Evolutionary conservation across 2,113 vertebrate species (phyloP), one percentile per base, ranked within the genome.

Genomic region (Phaethon lepturus): DNA sequence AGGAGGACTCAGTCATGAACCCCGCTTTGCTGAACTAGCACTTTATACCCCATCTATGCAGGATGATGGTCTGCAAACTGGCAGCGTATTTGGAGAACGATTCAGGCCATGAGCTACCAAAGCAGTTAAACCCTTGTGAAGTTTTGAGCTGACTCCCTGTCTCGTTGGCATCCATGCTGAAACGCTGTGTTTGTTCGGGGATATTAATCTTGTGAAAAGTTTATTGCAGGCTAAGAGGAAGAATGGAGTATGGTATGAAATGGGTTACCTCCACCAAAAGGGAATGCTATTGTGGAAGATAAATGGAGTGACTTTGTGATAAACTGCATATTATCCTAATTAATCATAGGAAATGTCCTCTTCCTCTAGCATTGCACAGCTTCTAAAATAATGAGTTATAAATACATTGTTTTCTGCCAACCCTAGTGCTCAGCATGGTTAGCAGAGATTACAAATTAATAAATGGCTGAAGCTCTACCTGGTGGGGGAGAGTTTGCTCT

Each of bases 251-350:
- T 62, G 50, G 35, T 73, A 62, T 28, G 24, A 84, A 52, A 87
- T 45, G 31, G 17, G 44, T 79, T 96, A 56, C 68, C 68, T 94
- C 58, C 87, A 86, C 80, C 47, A 49, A 89, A 93, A 82, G 24
- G 42, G 38, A 87, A 72, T 77, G 62, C 56, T 52, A 25, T 38
- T 90, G 69, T 76, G 84, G 55, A 94, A 86, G 91, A 75, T 78
- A 86, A 95, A 94, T 93, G 1, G 19, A 90, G 53, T 2, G 3
- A 62, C 56, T 76, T 76, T 76, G 59, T 86, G 95, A 64, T 88
- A 86, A 97, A 96, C 66, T 76, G 78, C 47, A 42, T 91, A 49
- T 95, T 92, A 90, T 77, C 82, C 45, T 91, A 85, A 79, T 75
- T 77, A 91, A 86, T 93, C 76, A 68, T 40, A 77, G 87, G 67